Evolutionary conservation across 2,113 vertebrate species (phyloP).

Genomic region (Microcebus griseorufus): DNA sequence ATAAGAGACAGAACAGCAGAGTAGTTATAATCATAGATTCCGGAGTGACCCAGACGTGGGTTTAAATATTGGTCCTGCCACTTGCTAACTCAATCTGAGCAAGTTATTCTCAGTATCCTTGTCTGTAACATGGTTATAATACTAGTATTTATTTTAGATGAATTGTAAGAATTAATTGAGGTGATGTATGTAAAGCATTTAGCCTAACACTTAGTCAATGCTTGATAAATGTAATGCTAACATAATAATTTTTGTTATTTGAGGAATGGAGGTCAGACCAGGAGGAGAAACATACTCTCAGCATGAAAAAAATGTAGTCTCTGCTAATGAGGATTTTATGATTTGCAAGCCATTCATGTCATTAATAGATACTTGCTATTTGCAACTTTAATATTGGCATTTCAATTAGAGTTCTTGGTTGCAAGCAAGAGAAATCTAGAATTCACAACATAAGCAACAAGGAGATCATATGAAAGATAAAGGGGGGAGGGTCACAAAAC

Average conservation of each 20-base stretch:
- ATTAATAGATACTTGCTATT: background rate
- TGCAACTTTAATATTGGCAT: background rate
- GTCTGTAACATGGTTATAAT: background rate
- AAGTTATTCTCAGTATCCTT: background rate
- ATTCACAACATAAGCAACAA: background rate
- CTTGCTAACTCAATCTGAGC: background rate
- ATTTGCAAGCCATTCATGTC: background rate
- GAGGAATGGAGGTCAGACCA: background rate
- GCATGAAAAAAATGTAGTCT: background rate
- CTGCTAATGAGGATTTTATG: background rate
- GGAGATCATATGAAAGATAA: background rate
- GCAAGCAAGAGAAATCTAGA: constrained; percentile 8
- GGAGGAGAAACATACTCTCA: background rate
- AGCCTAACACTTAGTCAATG: background rate
- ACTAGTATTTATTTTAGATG: constrained; percentile 23
- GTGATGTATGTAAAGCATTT: background rate
- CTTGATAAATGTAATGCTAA: background rate
- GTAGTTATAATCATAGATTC: background rate
- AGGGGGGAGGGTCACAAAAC: background rate
- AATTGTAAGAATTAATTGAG: constrained; percentile 11
- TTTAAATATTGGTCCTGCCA: background rate
- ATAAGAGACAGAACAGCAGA: background rate
- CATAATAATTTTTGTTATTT: background rate
- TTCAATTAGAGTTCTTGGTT: background rate
- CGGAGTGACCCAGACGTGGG: background rate